phyloP scores from a whole-genome alignment of 2,113 vertebrate species.

The Notarius lentiginosus region DNA sequence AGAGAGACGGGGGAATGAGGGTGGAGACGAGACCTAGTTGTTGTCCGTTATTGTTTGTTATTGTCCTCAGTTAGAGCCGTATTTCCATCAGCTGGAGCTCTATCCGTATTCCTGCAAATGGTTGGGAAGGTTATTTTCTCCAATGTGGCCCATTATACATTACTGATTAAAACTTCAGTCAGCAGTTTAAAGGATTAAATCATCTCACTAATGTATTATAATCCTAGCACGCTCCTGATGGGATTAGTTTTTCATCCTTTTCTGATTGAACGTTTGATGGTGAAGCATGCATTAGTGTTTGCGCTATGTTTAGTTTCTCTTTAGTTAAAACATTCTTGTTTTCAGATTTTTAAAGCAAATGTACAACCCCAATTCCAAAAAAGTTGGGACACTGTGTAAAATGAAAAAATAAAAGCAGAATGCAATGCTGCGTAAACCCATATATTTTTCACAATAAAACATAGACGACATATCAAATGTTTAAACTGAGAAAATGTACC shows the following conservation, averaged over 20 bases:
- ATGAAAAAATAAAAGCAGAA: no score
- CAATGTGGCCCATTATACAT: not conserved
- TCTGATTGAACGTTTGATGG: not conserved
- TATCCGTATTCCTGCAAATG: constrained; percentile 1
- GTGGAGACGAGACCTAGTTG: no score
- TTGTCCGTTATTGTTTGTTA: no score
- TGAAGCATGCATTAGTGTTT: not conserved
- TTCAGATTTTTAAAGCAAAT: not conserved
- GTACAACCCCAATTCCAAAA: not conserved
- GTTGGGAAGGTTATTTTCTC: not conserved
- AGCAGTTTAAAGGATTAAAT: constrained; percentile 17
- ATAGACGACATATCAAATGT: no score
- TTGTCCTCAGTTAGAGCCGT: not conserved
- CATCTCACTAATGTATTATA: not conserved
- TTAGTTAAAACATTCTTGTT: not conserved
- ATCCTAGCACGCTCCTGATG: not conserved
- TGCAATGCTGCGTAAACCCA: no score
- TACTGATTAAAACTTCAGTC: constrained; percentile 16
- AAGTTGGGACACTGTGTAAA: no score
- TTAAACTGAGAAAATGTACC: no score
- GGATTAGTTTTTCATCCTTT: constrained; percentile 1
- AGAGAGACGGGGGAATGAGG: no score
- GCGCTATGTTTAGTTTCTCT: not conserved
- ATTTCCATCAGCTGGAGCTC: not conserved
- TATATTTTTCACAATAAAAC: no score